A percentile compares a stretch with the other conserved stretches of the same genome.
These are phyloP conservation scores for Dasyornis broadbenti DNA, from an alignment of 2,113 vertebrate species.

Conservation along the genomic window DNA sequence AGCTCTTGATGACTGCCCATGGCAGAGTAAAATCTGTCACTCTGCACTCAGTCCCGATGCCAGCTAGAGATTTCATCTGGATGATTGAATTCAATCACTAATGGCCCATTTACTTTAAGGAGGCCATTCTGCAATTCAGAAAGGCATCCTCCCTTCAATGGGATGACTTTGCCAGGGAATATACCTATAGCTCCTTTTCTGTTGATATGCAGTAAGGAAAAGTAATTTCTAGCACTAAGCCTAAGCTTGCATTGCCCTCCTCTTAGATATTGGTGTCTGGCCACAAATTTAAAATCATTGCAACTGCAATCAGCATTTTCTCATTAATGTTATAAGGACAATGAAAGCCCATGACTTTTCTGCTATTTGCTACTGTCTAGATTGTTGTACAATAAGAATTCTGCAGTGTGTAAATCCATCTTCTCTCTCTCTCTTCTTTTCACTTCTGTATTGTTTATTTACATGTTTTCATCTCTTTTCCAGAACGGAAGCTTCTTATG, in stretches of 20 bases:
- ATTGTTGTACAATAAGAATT: not conserved
- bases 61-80: not conserved
- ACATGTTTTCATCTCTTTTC: not conserved
- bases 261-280: not conserved
- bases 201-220: not conserved
- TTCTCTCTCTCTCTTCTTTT: not conserved
- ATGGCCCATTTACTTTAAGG: constrained; percentile 25
- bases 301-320: not conserved
- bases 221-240: not conserved
- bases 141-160: constrained; percentile 1
- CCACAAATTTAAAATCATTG: not conserved
- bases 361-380: not conserved
- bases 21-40: not conserved
- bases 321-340: not conserved
- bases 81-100: constrained; percentile 36
- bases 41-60: not conserved
- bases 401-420: not conserved
- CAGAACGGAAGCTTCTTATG: not conserved
- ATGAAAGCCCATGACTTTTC: not conserved
- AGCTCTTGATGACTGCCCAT: not conserved
- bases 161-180: not conserved
- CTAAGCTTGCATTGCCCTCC: not conserved
- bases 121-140: constrained; percentile 17
- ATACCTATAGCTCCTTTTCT: not conserved
- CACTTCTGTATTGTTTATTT: not conserved